Conservation (phyloP, 92 coral and sea anemone genomes). For the Epizoanthus stellaris region DNA sequence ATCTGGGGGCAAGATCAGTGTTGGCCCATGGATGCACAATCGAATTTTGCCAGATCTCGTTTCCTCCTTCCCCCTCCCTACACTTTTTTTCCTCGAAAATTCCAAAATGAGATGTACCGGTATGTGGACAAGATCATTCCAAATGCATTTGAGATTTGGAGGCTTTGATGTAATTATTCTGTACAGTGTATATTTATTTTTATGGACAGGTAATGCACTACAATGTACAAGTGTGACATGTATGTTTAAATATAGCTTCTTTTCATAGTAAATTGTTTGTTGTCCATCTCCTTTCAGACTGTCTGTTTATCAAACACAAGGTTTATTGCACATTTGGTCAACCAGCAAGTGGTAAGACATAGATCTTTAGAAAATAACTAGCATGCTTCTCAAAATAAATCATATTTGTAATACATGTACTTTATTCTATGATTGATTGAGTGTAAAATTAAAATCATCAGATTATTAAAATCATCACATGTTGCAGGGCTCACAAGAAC, state of each 20-base stretch:
- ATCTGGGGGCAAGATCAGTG: too few relatives aligned
- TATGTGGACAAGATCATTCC: too few relatives aligned
- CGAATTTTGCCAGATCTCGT: too few relatives aligned
- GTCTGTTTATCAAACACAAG: conserved; percentile 88
- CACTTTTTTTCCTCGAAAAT: too few relatives aligned
- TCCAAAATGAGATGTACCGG: too few relatives aligned
- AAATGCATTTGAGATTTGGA: too few relatives aligned
- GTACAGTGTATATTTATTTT: too few relatives aligned
- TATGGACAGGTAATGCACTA: too few relatives aligned
- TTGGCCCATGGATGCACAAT: too few relatives aligned
- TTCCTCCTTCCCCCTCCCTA: too few relatives aligned
- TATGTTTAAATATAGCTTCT: neutral
- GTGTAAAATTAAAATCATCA: neutral
- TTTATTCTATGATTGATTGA: neutral
- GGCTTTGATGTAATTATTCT: too few relatives aligned
- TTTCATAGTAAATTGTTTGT: neutral
- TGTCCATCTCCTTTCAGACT: conserved; percentile 58
- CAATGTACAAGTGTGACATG: too few relatives aligned
- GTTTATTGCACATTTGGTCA: conserved; percentile 94
- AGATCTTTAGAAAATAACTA: neutral
- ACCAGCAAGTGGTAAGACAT: conserved; percentile 94
- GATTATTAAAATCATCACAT: neutral
- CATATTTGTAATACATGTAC: neutral
- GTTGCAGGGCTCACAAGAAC: neutral
- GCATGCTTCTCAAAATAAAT: neutral